Conservation (phyloP, 2,113 vertebrate species). For the Charina bottae region DNA sequence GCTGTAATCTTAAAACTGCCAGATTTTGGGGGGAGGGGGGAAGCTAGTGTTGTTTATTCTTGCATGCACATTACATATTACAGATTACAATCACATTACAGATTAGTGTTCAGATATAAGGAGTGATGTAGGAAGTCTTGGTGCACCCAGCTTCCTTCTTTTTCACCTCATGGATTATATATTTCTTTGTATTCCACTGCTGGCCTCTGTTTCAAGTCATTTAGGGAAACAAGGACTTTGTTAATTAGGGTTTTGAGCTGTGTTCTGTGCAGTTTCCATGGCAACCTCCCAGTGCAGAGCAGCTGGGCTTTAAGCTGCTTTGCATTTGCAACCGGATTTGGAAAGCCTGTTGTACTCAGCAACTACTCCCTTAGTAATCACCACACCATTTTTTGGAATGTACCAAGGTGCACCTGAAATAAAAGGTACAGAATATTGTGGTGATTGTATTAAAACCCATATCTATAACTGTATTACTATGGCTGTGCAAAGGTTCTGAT, state of each 20-base stretch:
- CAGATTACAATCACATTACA: not conserved
- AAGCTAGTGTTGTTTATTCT: not conserved
- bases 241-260: not conserved
- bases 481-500: not conserved
- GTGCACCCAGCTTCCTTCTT: too few species aligned
- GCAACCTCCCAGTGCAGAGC: constrained; percentile 22
- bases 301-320: constrained; percentile 6
- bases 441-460: not conserved
- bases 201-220: not conserved
- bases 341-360: not conserved
- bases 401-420: not conserved
- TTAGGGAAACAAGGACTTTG: not conserved
- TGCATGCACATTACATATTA: not conserved
- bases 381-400: not conserved
- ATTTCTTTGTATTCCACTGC: not conserved
- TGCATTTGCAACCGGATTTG: constrained; percentile 8
- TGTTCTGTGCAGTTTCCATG: not conserved
- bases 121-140: not conserved
- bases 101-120: not conserved
- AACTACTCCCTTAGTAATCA: not conserved
- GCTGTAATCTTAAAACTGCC: not conserved
- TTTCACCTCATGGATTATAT: constrained; percentile 21
- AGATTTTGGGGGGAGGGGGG: not conserved
- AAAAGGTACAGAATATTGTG: not conserved
- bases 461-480: not conserved